Evolutionary conservation across 2,888 invertebrate species (phyloP).

Genomic region (Drosophila lacicola): DNA sequence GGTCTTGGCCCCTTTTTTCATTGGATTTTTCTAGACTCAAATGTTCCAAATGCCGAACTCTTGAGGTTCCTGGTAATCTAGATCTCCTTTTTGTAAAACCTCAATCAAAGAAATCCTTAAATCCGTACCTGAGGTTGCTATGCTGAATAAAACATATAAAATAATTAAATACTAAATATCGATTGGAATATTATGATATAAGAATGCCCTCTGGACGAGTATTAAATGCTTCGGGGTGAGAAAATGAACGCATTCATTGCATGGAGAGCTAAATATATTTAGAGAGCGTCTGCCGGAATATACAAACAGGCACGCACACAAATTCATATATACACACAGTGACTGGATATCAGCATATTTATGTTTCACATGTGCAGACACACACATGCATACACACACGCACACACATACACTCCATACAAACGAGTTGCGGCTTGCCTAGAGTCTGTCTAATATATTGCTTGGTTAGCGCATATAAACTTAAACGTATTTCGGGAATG

Average conservation of each 20-base stretch:
- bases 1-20: no score
- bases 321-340: neutral
- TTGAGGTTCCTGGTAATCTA: no score
- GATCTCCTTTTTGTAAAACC: no score
- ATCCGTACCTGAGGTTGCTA: no score
- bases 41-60: no score
- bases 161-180: no score
- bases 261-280: slow-evolving; percentile 17
- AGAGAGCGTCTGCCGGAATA: slow-evolving; percentile 11
- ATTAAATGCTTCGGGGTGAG: neutral
- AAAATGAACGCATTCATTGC: neutral
- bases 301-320: slow-evolving; percentile 9
- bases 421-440: slow-evolving; percentile 32
- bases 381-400: slow-evolving; percentile 7
- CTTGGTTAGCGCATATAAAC: slow-evolving; percentile 3
- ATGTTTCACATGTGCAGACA: slow-evolving; percentile 2
- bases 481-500: neutral
- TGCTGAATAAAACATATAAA: no score
- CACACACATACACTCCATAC: slow-evolving; percentile 3
- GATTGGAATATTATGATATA: neutral
- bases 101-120: no score
- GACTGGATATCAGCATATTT: slow-evolving; percentile 8
- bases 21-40: no score
- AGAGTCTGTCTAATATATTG: slow-evolving; percentile 23
- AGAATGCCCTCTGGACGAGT: neutral